These are phyloP conservation scores for Drosophila limbata DNA, from an alignment of 2,888 invertebrate genomes.

Conservation along the genomic window DNA sequence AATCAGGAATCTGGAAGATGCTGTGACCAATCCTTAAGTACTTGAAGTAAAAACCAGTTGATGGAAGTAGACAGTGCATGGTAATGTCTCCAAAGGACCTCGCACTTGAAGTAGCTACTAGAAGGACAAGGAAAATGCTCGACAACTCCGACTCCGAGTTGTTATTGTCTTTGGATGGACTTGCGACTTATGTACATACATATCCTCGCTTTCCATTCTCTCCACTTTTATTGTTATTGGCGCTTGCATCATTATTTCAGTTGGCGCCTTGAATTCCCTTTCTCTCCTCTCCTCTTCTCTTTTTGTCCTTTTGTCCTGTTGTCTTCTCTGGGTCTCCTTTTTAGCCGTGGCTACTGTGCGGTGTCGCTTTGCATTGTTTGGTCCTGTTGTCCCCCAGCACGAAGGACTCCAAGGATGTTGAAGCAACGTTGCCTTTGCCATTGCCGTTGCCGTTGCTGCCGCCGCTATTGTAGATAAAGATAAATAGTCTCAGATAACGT, in stretches of 20 bases:
- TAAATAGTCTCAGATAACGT: constrained; percentile 80
- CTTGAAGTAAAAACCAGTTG: constrained; percentile 14
- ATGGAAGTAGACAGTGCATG: constrained; percentile 16
- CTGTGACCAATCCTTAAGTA: constrained; percentile 5
- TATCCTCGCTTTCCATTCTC: constrained; percentile 32
- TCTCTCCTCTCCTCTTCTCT: background rate
- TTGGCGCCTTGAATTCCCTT: constrained; percentile 66
- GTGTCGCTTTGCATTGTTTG: constrained; percentile 68
- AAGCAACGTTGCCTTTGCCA: constrained; percentile 29
- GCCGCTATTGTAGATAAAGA: constrained; percentile 74
- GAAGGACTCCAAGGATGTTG: constrained; percentile 13
- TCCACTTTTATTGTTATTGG: constrained; percentile 75
- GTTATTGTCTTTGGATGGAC: constrained; percentile 63
- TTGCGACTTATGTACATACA: constrained; percentile 13
- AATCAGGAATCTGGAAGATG: constrained; percentile 4
- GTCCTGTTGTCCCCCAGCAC: constrained; percentile 22
- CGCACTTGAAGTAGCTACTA: constrained; percentile 35
- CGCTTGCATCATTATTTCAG: constrained; percentile 77
- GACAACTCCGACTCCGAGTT: constrained; percentile 18
- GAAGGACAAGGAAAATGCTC: constrained; percentile 1
- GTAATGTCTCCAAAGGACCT: constrained; percentile 15
- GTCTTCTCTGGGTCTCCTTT: constrained; percentile 21
- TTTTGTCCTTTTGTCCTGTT: background rate
- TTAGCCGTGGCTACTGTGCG: constrained; percentile 43
- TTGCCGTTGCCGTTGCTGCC: constrained; percentile 12